Evolutionary conservation across 2,113 vertebrate genomes (phyloP), one percentile per base, ranked within the genome.

Genomic region (Mobula hypostoma): DNA sequence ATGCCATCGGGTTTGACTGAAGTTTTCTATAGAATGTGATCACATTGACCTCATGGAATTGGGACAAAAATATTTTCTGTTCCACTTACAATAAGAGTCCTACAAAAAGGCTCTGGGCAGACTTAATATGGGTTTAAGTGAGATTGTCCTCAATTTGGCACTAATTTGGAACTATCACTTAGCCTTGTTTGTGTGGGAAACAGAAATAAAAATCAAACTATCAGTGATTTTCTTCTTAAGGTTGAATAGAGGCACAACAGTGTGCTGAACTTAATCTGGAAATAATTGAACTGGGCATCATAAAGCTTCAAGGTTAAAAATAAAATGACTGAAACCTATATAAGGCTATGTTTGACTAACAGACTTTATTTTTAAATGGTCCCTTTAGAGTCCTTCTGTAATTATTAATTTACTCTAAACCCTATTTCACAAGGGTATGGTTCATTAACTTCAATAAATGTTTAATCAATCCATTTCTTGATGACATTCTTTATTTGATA

Each of bases 361-460:
- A 27, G 40, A 83, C 80, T 83, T 83, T 27, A 48, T 19, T 29
- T 87, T n/a, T n/a, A 87, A n/a, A 87, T 87, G n/a, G 83, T 87
- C 58, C 27, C 83, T 87, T 29, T 63, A 63, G 83, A 87, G 83
- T 8, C 56, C 7, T 87, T 5, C 58, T 5, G 27, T 63, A 87
- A 85, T 87, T 63, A 87, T 87, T 63, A 63, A 61, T 63, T 87
- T 87, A 87, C 27, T 87, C 27, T 61, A 63, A 87, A 27, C 58
- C 29, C 58, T 29, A 87, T n/a, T 87, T 87, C 83, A 63, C 83
- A 87, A 87, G 27, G 27, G 56, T n/a, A 87, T 15, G 61, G 83
- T 63, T 29, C 58, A 87, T 87, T 87, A 87, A 87, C 83, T 87
- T 63, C 56, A 87, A 63, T 87, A 27, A 87, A n/a, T 9, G 58